Base-by-base conservation (phyloP, 2,113 vertebrate genomes). In the Motacilla tschutschensis region DNA sequence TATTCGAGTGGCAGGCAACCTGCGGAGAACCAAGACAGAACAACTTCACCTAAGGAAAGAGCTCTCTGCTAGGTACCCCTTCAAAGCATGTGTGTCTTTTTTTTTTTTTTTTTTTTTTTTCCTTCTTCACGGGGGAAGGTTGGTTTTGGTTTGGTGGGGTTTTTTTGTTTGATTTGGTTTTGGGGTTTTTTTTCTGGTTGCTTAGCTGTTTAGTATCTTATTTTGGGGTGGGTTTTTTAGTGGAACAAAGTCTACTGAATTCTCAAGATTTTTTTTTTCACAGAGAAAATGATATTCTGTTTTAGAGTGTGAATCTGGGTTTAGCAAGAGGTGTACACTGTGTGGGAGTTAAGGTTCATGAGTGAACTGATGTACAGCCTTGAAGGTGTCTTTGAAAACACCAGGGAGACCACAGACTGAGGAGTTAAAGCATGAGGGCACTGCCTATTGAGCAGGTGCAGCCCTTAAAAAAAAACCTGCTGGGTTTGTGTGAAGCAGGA, bases 11-110 rank as follows among this genome's bases (percentile, higher is more conserved):
- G 96, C 97, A 21, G 95, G 97, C 36, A 97, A 97, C 89, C 91
- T 99, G 94, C 97, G 98, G 83, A 96, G 97, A 91, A 96, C 97
- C 43, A 97, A 96, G 64, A 98, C 98, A 0, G 97, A 99, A 83
- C 97, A 98, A 59, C 87, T 98, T 67, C 96, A 97, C 91, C 94
- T 97, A 21, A 94, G 72, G 67, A 96, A 91, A 83, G 94, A 95
- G 17, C 95, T 98, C 60, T 97, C 97, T 69, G 95, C 96, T 95
- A 98, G 98, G 98, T 99, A 51, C 8, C 12, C 24, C 8, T 44
- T 71, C 22, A 57, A 54, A 78, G 24, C 3, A 1, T 10, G 2
- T 59, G 4, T 67, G 3, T 17, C 3, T 17, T 38, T 46, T 40
- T 20, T 8, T 33, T 33, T 33, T 33, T 33, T 33, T 33, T 33